Base-by-base conservation (phyloP, 2,113 vertebrate genomes). In the Phrynosoma platyrhinos region DNA sequence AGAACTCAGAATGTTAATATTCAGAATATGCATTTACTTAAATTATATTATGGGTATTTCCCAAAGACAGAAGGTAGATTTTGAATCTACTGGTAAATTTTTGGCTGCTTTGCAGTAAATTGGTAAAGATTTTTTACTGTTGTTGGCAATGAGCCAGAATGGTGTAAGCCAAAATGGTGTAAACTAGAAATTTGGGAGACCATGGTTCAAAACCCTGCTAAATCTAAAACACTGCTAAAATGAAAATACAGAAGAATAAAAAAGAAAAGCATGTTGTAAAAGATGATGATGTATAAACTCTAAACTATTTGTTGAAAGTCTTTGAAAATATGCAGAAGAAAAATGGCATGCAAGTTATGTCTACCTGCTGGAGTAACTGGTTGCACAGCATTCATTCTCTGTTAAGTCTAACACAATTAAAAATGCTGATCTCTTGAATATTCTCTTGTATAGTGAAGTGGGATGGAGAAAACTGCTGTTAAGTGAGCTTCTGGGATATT, bases 321-420 rank as follows among this genome's bases (percentile, higher is more conserved):
- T 93, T 91, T 79, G 89, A 93, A 91, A 92, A 93, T 92, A 93
- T 91, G 90, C 89, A 92, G 89, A 92, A 87, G 92, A 93, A 83
- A 84, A 71, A 89, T 94, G 88, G 87, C 90, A 94, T 0, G 92
- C 87, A 69, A 94, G 90, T 91, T 92, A 95, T 95, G 90, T 94
- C 88, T 94, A 88, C 32, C 91, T 94, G 82, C 90, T 90, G 42
- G 93, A 79, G 83, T 84, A 92, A 92, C 93, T 86, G 92, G 92
- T 95, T 94, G 92, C 85, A 91, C 93, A 93, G 87, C 92, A 78
- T 83, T 91, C 88, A 84, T 87, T 94, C 90, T 81, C 78, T 87
- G 87, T 93, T 91, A 91, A 62, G 92, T 92, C 74, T 90, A 23
- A 55, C 82, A 90, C 86, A 87, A 62, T 82, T 89, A 83, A 9